Evolutionary conservation across 2,888 invertebrate genomes (phyloP), one percentile per base, ranked within the genome.

Genomic region (Tolmerus cingulatus): DNA sequence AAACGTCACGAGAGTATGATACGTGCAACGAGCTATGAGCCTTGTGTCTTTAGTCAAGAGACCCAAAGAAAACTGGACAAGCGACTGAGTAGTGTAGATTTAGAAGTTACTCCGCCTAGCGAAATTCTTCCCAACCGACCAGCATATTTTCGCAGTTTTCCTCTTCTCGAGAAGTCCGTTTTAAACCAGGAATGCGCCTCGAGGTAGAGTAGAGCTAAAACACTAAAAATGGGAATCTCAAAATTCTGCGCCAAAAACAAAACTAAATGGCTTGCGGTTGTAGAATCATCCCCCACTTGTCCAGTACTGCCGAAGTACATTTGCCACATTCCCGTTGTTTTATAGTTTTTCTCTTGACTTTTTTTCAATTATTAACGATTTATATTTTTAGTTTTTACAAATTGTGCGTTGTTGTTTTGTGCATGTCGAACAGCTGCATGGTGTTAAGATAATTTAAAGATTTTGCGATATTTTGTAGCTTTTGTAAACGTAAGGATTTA

Each of bases 61-160:
- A 94, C 95, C 3, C 95, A 95, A 90, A 91, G 93, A 88, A 90
- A 94, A 55, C 92, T 96, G 87, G 95, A 96, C 90, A 94, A 95
- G 91, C 94, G 95, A 89, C 92, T 96, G 86, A 94, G 93, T 90
- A 94, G 95, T 93, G 95, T 97, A 5, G 97, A 97, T 93, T 95
- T 97, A 90, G 96, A 97, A 91, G 97, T 97, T 89, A 95, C 96
- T 51, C 95, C 95, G 87, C 97, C 98, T 12, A 95, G 94, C 89
- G 96, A 97, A 93, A 95, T 98, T 81, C 94, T 97, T 91, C 95
- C 96, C 88, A 95, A 95, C 92, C 94, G 95, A 90, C 95, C 95
- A 89, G 95, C 95, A 37, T 95, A 95, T 93, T 95, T 95, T 93
- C 94, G 96, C 92, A 96, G 95, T 91, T 97, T 99, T 93, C 98